Percentiles rank a stretch among this genome's conserved stretches.
phyloP scores from a whole-genome alignment of 1,140 invertebrate genomes.

The Physella acuta region DNA sequence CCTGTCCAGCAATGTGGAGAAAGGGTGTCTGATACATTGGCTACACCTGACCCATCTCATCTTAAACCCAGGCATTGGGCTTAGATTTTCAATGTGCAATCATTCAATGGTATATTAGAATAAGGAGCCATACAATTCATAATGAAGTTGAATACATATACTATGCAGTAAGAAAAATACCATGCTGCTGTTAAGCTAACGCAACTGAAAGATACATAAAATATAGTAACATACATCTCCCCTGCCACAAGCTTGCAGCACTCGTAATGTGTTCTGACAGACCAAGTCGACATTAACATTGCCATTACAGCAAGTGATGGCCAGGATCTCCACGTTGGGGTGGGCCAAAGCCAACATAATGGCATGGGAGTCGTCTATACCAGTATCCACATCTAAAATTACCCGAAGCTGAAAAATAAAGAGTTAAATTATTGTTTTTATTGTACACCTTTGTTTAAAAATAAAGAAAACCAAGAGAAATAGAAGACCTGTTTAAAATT shows the following conservation, averaged over 20 bases:
- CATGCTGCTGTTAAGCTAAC: background rate
- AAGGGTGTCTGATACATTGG: no score
- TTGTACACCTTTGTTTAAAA: no score
- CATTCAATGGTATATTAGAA: no score
- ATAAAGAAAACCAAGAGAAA: no score
- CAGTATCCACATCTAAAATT: conserved; percentile 54
- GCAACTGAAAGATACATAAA: background rate
- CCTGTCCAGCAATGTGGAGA: no score
- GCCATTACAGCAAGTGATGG: conserved; percentile 48
- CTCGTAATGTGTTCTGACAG: conserved; percentile 41
- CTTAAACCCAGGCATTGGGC: no score
- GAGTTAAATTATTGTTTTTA: no score
- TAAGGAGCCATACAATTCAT: no score
- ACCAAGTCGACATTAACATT: conserved; percentile 42
- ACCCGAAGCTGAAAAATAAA: conserved; percentile 30
- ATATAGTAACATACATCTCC: conserved; percentile 39
- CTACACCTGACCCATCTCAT: no score
- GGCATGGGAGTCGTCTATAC: conserved; percentile 55
- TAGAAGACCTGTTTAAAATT: no score
- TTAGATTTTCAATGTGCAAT: no score
- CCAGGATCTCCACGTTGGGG: conserved; percentile 44
- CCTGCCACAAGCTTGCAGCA: conserved; percentile 40
- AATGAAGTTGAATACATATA: no score
- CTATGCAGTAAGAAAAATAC: background rate
- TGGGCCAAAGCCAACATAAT: conserved; percentile 47